Conservation (phyloP, 1,140 invertebrate species). For the Phymorhynchus buccinoides region DNA sequence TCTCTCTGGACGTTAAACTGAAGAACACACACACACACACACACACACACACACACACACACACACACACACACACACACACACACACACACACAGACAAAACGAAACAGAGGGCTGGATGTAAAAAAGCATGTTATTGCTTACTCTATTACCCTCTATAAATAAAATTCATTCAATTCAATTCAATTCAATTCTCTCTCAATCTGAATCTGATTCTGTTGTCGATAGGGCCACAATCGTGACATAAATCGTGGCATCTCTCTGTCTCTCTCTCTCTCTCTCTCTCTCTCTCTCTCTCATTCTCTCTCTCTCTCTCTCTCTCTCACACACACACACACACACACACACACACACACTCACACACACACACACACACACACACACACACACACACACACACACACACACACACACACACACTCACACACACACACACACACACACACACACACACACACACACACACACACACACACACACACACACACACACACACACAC, state of each 20-base stretch:
- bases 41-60: constrained; percentile 25
- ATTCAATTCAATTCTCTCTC: background rate
- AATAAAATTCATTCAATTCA: too few relatives aligned
- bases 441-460: background rate
- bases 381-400: background rate
- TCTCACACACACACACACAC: background rate
- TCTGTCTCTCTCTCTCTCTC: background rate
- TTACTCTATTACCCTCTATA: too few relatives aligned
- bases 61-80: constrained; percentile 11
- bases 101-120: too few relatives aligned
- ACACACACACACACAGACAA: too few relatives aligned
- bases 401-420: background rate
- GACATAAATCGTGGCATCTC: background rate
- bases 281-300: background rate
- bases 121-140: too few relatives aligned
- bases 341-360: background rate
- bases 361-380: constrained; percentile 20
- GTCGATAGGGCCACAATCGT: too few relatives aligned
- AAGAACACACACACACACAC: constrained; percentile 24
- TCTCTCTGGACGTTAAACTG: background rate
- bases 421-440: background rate
- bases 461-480: background rate
- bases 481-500: background rate
- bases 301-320: constrained; percentile 12
- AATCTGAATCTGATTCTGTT: background rate